Evolutionary conservation across 2,797 vertebrate genomes (phyloP), one percentile per base, ranked within the genome.

Genomic region (Brotula barbata): DNA sequence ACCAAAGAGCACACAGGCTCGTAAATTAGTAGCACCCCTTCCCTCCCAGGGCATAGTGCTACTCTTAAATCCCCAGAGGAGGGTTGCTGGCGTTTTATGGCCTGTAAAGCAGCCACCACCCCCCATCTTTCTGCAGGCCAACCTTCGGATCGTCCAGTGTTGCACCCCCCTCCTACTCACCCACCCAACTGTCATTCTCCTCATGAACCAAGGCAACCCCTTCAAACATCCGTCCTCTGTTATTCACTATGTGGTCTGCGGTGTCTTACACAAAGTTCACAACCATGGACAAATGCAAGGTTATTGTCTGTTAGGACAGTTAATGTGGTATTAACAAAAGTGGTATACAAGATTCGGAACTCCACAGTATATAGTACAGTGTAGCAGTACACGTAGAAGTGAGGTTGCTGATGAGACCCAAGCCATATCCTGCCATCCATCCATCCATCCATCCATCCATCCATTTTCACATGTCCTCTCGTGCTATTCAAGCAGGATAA

Each of bases 1-100:
- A 91, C 89, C 89, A 83, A 78, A 77, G 83, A 84, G 76, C 70
- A 75, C 65, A 84, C 75, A 72, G 75, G 58, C 83, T 88, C 75
- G 81, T 88, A 86, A 90, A 86, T 82, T 76, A 85, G 73, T 67
- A 72, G 71, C 64, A 77, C 71, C 75, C 58, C 43, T 53, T 76
- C 51, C 68, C 73, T 82, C 77, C 50, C 55, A 54, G 75, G 71
- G 55, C 54, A 61, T 61, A 75, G 78, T 77, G 76, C 61, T 69
- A 39, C 60, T 61, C 57, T 55, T 45, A 55, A 72, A 75, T 84
- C 75, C 81, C 75, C 75, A 71, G 59, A 63, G 79, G 78, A 73
- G 55, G 48, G 51, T 69, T 54, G 57, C 48, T 8, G 17, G 73
- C 49, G 80, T 79, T 84, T 83, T 84, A 82, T 80, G 68, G 56